Evolutionary conservation across 2,888 invertebrate species (phyloP), one percentile per base, ranked within the genome.

Genomic region (Trissolcus japonicus): DNA sequence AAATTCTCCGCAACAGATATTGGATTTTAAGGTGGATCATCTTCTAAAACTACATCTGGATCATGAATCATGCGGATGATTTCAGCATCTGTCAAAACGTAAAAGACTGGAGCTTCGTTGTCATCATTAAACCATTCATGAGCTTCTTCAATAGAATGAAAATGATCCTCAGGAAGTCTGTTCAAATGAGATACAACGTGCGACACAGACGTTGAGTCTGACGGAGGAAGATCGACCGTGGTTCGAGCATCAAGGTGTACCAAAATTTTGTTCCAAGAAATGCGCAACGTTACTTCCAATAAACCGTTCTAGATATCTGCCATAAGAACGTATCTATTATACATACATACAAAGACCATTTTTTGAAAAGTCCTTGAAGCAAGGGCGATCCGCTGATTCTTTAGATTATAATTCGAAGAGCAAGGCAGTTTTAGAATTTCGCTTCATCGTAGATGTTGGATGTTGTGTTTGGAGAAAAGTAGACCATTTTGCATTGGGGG

Each of bases 321-420:
- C 9, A 46, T 1, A 16, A 46, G 35, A 46, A 6, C n/a, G 16
- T 16, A 46, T 46, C 14, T n/a, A 25, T 59, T n/a, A n/a, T n/a
- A n/a, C n/a, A n/a, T n/a, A n/a, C 59, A 14, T 59, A 46, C n/a
- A 59, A n/a, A 6, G 59, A 46, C 59, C 59, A 59, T 1, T 29
- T 9, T 25, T 43, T 21, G 2, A 19, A 59, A 59, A 59, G 2
- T 2, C 4, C 4, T 3, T 19, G 14, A 46, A 46, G 16, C 46
- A 46, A n/a, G n/a, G 46, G n/a, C 16, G 46, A 46, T n/a, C 46
- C 46, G 4, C 16, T 46, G 46, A n/a, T 14, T 46, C 46, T 1
- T 46, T 11, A 9, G 46, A 1, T 46, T 6, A n/a, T 17, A 57
- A 29, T 13, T 57, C 43, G 2, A 3, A 4, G 2, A 57, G 11